A percentile compares a stretch with the other conserved stretches of the same genome.
phyloP scores from a whole-genome alignment of 2,113 vertebrate genomes.

The Colossoma macropomum region DNA sequence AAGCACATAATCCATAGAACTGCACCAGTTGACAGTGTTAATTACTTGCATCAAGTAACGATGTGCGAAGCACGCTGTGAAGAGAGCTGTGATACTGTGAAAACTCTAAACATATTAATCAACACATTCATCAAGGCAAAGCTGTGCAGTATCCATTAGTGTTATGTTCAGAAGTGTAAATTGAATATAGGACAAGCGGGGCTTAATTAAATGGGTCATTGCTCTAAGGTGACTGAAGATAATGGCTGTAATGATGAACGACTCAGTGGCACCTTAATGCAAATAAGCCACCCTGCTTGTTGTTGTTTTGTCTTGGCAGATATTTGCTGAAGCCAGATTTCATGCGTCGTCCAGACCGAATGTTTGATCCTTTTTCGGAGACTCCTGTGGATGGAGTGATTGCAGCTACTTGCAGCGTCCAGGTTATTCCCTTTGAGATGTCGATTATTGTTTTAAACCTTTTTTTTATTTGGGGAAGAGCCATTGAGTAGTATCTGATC shows the following conservation, averaged over 20 bases:
- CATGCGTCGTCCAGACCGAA: conserved; percentile 86
- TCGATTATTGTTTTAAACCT: neutral
- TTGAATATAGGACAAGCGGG: conserved; percentile 28
- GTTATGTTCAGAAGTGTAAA: conserved; percentile 32
- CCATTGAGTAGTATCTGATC: neutral
- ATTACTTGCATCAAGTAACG: conserved; percentile 29
- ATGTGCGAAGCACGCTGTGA: conserved; percentile 24
- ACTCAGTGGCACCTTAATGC: neutral
- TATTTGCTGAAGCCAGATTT: conserved; percentile 90
- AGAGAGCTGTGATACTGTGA: conserved; percentile 1
- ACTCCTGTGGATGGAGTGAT: conserved; percentile 90
- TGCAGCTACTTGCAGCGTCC: conserved; percentile 88
- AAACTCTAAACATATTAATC: conserved; percentile 40
- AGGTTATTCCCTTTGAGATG: conserved; percentile 72
- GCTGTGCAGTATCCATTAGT: conserved; percentile 26
- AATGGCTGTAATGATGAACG: conserved; percentile 23
- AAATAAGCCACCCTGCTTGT: neutral
- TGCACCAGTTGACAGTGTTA: conserved; percentile 26
- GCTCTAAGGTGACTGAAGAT: conserved; percentile 40
- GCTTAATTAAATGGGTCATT: conserved; percentile 47
- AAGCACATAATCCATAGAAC: conserved; percentile 59
- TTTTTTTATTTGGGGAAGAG: neutral
- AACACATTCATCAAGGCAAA: conserved; percentile 39
- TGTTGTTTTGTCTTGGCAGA: conserved; percentile 61
- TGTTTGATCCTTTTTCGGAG: conserved; percentile 89